phyloP scores from a whole-genome alignment of 2,888 invertebrate species.

The Allygus modestus region DNA sequence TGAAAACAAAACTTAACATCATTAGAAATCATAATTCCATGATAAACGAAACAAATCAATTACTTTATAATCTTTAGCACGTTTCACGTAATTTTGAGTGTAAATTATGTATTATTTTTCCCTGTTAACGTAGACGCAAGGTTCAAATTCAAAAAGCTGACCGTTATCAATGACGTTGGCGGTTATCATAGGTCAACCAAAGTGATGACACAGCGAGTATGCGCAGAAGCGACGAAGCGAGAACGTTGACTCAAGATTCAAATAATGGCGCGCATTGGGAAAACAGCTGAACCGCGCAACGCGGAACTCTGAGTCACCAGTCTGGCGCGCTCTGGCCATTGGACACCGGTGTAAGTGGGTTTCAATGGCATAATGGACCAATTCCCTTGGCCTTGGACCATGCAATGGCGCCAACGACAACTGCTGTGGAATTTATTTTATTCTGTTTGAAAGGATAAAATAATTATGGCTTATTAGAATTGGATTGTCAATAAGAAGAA shows the following conservation, averaged over 20 bases:
- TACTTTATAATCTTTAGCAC: too few relatives aligned
- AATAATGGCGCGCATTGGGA: not conserved
- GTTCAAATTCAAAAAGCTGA: constrained; percentile 23
- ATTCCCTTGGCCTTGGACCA: not conserved
- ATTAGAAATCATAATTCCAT: too few relatives aligned
- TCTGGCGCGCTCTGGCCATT: not conserved
- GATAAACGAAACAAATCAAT: too few relatives aligned
- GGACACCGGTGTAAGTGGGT: not conserved
- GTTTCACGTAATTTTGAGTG: too few relatives aligned
- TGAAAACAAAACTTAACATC: too few relatives aligned
- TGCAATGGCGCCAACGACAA: constrained; percentile 10
- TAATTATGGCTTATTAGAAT: too few relatives aligned
- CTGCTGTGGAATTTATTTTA: not conserved
- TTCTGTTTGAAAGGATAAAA: not conserved
- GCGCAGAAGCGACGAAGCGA: not conserved
- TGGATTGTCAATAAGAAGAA: too few relatives aligned
- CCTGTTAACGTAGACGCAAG: too few relatives aligned
- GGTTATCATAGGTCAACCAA: constrained; percentile 22
- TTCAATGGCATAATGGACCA: constrained; percentile 22
- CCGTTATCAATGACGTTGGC: not conserved
- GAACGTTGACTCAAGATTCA: not conserved
- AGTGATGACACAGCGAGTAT: not conserved
- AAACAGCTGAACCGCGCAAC: not conserved
- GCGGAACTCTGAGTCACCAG: not conserved
- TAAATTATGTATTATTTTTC: too few relatives aligned